Evolutionary conservation across 2,797 vertebrate species (phyloP), one percentile per base, ranked within the genome.

Genomic region (Gobio occitaniae): DNA sequence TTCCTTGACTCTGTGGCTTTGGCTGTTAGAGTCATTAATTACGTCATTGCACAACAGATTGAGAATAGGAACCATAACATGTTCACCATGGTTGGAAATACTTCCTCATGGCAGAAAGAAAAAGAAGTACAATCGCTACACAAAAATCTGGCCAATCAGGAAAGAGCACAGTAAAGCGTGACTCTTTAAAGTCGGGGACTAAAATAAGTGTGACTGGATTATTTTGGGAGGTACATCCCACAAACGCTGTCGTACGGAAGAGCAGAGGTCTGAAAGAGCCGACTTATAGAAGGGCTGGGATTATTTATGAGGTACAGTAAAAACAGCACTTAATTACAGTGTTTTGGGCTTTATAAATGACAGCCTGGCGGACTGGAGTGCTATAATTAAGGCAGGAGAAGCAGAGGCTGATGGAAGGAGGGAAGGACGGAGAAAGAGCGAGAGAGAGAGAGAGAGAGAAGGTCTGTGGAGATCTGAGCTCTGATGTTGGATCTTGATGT

Each of bases 291-390:
- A 88, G 89, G 90, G 86, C 89, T 89, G 91, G 91, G 89, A 94
- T 95, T 96, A 96, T 95, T 95, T 95, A 95, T 93, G 94, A 95
- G 91, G 92, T 91, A 90, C 94, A 93, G 93, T 95, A 95, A 96
- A 94, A 94, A 90, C 92, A 92, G 91, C 87, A 91, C 91, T 93
- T 95, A 96, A 96, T 96, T 95, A 95, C 93, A 95, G 94, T 93
- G 92, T 94, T 93, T 94, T 90, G 87, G 93, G 92, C 86, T 88
- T 94, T 94, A 95, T 95, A 96, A 95, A 96, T 95, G 95, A 95
- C 94, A 95, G 94, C 94, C 78, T 95, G 92, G 93, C 90, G 90
- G 88, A 93, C 90, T 89, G 94, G 86, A 79, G 92, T 85, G 91
- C 92, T 95, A 95, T 95, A 96, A 95, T 96, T 96, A 96, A 92